These are phyloP conservation scores for Labeo rohita DNA, from an alignment of 2,113 vertebrate genomes.

Conservation along the genomic window DNA sequence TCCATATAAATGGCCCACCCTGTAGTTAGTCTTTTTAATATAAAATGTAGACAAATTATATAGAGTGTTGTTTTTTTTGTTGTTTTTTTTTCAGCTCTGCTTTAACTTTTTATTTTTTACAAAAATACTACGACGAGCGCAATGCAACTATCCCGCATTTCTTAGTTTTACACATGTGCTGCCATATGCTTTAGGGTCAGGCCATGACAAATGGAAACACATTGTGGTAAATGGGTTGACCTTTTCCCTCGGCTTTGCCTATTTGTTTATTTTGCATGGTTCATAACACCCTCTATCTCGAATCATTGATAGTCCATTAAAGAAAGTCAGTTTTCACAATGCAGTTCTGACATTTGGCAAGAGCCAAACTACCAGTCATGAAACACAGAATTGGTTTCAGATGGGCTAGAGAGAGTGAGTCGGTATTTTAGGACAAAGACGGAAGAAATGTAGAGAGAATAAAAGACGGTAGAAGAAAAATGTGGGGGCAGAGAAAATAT, in stretches of 20 bases:
- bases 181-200: conserved; percentile 28
- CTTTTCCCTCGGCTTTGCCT: conserved; percentile 26
- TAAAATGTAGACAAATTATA: background rate
- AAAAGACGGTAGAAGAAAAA: conserved; percentile 56
- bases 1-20: too few species aligned
- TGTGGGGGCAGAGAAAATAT: conserved; percentile 25
- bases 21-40: background rate
- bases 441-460: conserved; percentile 55
- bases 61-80: background rate
- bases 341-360: conserved; percentile 36
- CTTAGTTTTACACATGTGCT: conserved; percentile 15
- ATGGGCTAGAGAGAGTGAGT: conserved; percentile 23
- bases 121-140: background rate
- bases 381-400: conserved; percentile 29
- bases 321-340: conserved; percentile 31
- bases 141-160: background rate
- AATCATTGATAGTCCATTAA: conserved; percentile 29
- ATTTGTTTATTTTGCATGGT: conserved; percentile 45
- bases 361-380: conserved; percentile 19
- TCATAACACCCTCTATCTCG: conserved; percentile 24
- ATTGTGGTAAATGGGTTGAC: conserved; percentile 13
- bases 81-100: too few species aligned
- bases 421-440: conserved; percentile 21
- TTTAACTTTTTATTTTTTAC: background rate
- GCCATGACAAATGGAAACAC: conserved; percentile 43